phyloP scores from a whole-genome alignment of 2,113 vertebrate species.

The Daubentonia madagascariensis region DNA sequence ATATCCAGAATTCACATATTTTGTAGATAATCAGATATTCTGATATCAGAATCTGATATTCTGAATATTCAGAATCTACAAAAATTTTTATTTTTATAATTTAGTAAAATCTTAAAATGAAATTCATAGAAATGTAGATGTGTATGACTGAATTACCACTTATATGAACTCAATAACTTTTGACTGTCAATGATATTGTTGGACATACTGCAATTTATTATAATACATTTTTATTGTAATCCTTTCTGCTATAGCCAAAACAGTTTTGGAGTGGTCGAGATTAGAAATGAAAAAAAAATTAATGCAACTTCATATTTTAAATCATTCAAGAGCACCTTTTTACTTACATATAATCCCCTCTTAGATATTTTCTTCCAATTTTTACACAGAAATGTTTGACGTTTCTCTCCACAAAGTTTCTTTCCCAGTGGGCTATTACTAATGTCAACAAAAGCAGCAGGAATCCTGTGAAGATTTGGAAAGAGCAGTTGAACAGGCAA shows the following conservation, averaged over 20 bases:
- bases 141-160: constrained; percentile 52
- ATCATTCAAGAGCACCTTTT: constrained; percentile 55
- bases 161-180: constrained; percentile 60
- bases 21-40: too few relatives aligned
- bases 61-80: too few relatives aligned
- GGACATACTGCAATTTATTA: constrained; percentile 38
- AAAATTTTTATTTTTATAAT: background rate
- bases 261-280: background rate
- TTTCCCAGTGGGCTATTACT: constrained; percentile 44
- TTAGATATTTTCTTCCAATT: constrained; percentile 30
- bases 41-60: too few relatives aligned
- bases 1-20: too few relatives aligned
- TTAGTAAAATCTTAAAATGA: constrained; percentile 46
- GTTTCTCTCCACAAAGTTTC: constrained; percentile 55
- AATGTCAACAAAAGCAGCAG: constrained; percentile 69
- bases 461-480: constrained; percentile 55
- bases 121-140: constrained; percentile 41
- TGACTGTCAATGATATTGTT: constrained; percentile 47
- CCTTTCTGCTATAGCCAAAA: constrained; percentile 38
- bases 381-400: constrained; percentile 66
- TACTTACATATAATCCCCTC: background rate
- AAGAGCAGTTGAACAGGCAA: constrained; percentile 52
- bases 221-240: constrained; percentile 57
- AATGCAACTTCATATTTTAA: constrained; percentile 53
- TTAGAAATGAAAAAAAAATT: background rate